Percentiles rank a stretch among this genome's conserved stretches.
Evolutionary conservation across 1,140 invertebrate genomes (phyloP).

Genomic region (Drosophila obscura): DNA sequence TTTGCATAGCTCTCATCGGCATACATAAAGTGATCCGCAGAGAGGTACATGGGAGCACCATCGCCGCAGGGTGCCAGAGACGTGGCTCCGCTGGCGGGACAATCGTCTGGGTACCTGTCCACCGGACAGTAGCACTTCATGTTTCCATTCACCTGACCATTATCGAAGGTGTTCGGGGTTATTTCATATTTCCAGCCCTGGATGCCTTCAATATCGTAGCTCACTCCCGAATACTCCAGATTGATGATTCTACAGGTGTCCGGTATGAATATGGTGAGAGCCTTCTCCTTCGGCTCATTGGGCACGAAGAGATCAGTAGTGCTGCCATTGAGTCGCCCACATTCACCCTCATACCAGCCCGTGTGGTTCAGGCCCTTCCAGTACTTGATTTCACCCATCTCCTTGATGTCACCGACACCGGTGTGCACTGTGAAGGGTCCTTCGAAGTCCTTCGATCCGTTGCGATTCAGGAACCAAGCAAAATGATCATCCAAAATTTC

Average conservation of each 20-base stretch:
- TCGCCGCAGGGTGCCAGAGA: constrained; percentile 88
- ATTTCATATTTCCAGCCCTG: constrained; percentile 86
- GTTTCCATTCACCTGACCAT: constrained; percentile 86
- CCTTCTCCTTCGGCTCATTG: constrained; percentile 85
- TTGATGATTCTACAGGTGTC: constrained; percentile 88
- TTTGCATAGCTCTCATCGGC: constrained; percentile 88
- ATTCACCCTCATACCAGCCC: constrained; percentile 86
- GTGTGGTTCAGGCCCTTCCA: constrained; percentile 88
- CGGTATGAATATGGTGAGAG: constrained; percentile 87
- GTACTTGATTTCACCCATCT: constrained; percentile 87
- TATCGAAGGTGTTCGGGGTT: constrained; percentile 87
- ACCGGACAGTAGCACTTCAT: constrained; percentile 85
- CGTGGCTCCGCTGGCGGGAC: constrained; percentile 85
- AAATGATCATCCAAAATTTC: constrained; percentile 89
- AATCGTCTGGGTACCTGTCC: constrained; percentile 80
- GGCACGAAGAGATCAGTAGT: constrained; percentile 92
- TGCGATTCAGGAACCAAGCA: constrained; percentile 92
- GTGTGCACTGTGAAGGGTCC: constrained; percentile 90
- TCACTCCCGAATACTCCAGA: constrained; percentile 79
- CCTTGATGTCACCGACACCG: constrained; percentile 86
- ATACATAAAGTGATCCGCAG: constrained; percentile 93
- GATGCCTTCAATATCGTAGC: constrained; percentile 84
- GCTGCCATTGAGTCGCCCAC: constrained; percentile 88
- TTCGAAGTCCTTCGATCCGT: constrained; percentile 88
- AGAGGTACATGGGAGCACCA: constrained; percentile 91